Conservation (phyloP, 2,113 vertebrate genomes). For the Lathamus discolor region DNA sequence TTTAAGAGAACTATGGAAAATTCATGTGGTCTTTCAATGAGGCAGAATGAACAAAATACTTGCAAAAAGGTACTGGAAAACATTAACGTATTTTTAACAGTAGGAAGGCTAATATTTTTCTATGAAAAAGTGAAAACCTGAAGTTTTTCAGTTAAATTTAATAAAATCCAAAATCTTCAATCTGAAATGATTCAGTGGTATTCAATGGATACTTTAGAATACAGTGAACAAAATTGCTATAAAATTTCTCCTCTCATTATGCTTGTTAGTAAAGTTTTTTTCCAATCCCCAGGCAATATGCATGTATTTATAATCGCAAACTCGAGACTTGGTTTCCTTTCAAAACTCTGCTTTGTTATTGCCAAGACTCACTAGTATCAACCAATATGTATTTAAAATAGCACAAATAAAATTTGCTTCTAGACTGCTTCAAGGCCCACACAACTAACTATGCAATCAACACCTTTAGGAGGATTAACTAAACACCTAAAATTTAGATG, state of each 20-base stretch:
- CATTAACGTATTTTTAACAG: neutral
- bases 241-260: neutral
- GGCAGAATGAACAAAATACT: neutral
- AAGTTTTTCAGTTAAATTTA: neutral
- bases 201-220: neutral
- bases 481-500: neutral
- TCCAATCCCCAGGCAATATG: accelerated
- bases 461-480: neutral
- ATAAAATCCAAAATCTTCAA: neutral
- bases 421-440: neutral
- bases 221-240: neutral
- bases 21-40: neutral
- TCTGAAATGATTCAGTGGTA: neutral
- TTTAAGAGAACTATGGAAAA: neutral
- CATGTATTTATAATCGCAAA: neutral
- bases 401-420: neutral
- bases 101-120: neutral
- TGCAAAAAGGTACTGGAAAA: neutral
- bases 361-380: neutral
- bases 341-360: neutral
- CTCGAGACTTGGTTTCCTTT: neutral
- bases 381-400: neutral
- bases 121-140: neutral
- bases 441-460: neutral
- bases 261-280: neutral